Base-by-base conservation (phyloP, 2,888 invertebrate genomes). In the Acheta domesticus region DNA sequence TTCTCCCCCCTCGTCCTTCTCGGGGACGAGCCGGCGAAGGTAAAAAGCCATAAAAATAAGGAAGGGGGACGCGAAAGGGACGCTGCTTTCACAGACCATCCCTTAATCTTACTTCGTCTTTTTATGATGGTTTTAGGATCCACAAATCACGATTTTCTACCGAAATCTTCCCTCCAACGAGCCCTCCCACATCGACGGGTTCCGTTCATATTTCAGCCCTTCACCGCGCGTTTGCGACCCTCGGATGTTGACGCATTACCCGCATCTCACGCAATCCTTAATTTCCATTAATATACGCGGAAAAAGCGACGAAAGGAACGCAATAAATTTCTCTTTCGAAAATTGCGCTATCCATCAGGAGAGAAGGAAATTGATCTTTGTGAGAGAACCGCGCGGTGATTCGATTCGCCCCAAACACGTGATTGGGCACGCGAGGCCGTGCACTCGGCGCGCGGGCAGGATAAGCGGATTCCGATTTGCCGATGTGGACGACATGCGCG, bases 81-180 rank as follows among this genome's bases (percentile, higher is more conserved):
- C 62, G 62, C 14, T 62, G 62, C 62, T 62, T 62, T 62, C 62
- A 62, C 75, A 75, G 75, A 16, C 36, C 75, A 21, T 21, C 75
- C 75, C 21, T 75, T 75, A 75, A 75, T 75, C 75, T 75, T 75
- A 75, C 75, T 75, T 75, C 62, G 62, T 62, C 75, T 75, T 75
- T 75, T 75, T 75, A 75, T 75, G 75, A 75, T 75, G 75, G 21
- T 75, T 75, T 75, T 75, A 75, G 23, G 23, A 75, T 75, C 75
- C 75, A 75, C 75, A 75, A 75, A 75, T 75, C 75, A 75, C 75
- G 75, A 75, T 75, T 75, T 75, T 23, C 36, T 75, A 75, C 75
- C 75, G 75, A 75, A 75, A 75, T 75, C 75, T 36, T 23, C 23
- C 21, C 75, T 23, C 75, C 62, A 14, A 19, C 62, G 16, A 19